Percentiles rank a stretch among this genome's conserved stretches.
Conservation (phyloP, 2,888 invertebrate species). For the Drosophila recens region DNA sequence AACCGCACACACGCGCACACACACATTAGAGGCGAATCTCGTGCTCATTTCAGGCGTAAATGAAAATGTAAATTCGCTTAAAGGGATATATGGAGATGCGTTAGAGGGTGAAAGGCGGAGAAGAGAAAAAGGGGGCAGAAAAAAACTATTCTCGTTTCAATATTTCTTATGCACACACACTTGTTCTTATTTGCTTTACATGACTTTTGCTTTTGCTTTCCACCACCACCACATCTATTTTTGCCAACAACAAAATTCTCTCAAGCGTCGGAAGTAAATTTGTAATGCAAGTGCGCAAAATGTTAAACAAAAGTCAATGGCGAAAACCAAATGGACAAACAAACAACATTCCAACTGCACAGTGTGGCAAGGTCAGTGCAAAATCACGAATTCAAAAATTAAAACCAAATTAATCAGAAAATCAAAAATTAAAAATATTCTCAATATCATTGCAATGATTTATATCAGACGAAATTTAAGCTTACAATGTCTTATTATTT, state of each 20-base stretch:
- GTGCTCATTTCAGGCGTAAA: conserved; percentile 72
- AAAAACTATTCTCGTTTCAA: conserved; percentile 48
- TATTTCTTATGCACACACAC: conserved; percentile 33
- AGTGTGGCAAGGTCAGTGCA: conserved; percentile 33
- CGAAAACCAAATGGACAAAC: conserved; percentile 33
- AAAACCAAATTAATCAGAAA: neutral
- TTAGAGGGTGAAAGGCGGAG: neutral
- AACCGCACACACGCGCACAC: conserved; percentile 14
- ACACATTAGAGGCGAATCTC: conserved; percentile 54
- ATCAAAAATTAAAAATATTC: neutral
- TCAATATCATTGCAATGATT: too few species aligned
- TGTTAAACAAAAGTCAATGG: conserved; percentile 38
- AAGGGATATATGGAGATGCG: conserved; percentile 29
- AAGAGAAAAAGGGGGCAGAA: conserved; percentile 4
- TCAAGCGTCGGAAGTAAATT: conserved; percentile 34
- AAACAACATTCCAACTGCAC: conserved; percentile 39
- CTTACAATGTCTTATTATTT: too few species aligned
- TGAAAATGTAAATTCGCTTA: conserved; percentile 75
- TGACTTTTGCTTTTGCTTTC: neutral
- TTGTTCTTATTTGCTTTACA: conserved; percentile 13
- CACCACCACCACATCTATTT: neutral
- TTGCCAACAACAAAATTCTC: neutral
- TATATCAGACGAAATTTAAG: too few species aligned
- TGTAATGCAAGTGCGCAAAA: conserved; percentile 28
- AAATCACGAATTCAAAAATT: neutral